These are phyloP conservation scores for Porites evermanni DNA, from an alignment of 92 coral and sea anemone species.

Conservation along the genomic window DNA sequence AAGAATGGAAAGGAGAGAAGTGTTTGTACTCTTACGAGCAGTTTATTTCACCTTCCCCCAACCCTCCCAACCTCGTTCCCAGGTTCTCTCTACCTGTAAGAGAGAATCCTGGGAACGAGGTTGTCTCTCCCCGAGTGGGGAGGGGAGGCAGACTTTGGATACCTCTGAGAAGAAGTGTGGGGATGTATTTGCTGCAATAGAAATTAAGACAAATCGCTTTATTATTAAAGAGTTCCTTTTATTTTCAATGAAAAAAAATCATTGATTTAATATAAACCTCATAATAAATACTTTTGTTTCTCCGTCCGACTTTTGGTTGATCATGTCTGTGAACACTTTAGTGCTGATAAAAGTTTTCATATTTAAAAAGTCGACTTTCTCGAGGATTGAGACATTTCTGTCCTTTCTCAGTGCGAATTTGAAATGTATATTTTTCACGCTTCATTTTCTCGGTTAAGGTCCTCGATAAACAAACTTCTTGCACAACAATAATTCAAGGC, in stretches of 20 bases:
- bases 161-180: no score
- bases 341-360: neutral
- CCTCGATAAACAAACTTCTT: neutral
- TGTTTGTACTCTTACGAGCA: no score
- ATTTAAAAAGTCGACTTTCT: neutral
- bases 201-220: neutral
- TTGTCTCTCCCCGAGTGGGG: no score
- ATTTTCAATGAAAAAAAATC: neutral
- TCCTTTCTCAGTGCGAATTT: neutral
- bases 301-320: neutral
- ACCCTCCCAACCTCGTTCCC: no score
- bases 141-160: no score
- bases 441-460: neutral
- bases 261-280: neutral
- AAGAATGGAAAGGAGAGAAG: neutral
- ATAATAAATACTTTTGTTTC: neutral
- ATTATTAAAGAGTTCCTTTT: constrained; percentile 11
- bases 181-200: neutral
- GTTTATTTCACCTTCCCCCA: no score
- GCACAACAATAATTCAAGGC: neutral
- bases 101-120: no score
- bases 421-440: neutral
- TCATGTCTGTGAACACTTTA: neutral
- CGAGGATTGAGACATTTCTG: neutral
- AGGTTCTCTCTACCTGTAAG: no score